Evolutionary conservation across 2,888 invertebrate species (phyloP), one percentile per base, ranked within the genome.

Genomic region (Pterostichus madidus): DNA sequence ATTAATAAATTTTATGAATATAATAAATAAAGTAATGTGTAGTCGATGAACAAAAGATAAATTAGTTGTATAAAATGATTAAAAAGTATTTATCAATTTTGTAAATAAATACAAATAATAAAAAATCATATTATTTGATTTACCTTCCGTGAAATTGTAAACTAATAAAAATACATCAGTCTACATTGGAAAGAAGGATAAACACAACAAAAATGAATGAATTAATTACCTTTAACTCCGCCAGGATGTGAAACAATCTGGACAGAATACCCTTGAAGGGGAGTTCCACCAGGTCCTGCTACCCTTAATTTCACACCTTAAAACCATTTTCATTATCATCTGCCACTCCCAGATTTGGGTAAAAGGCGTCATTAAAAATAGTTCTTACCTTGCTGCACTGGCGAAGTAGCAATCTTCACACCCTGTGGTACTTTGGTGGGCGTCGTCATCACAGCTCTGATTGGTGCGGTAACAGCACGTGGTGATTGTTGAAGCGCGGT

Each of bases 181-280:
- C 17, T 5, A 56, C 56, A 56, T 17, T 17, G 56, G 56, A 56
- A 56, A 56, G 8, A 56, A 56, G 24, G 56, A 39, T 39, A 7
- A 24, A 6, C 5, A 39, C 39, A 39, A 7, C 39, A 39, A 39
- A 39, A 39, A 39, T 39, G 8, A 24, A 1, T 24, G 8, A 24
- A 1, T 24, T 17, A 64, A 13, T 73, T 87, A 92, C 92, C 91
- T 91, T 92, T 92, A 2, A 92, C 90, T 71, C 91, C 90, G 79
- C 92, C 92, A 86, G 91, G 91, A 86, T 92, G 92, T 84, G 91
- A 92, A 8, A 93, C 91, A 52, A 93, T 87, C 85, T 92, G 92
- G 59, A 92, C 89, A 0, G 91, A 91, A 84, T 90, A 90, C 75
- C 91, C 91, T 85, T 91, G 91, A 32, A 89, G 86, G 80, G 89